Percentiles rank a stretch among this genome's conserved stretches.
phyloP scores from a whole-genome alignment of 2,797 vertebrate genomes.

The Tiaroga cobitis region DNA sequence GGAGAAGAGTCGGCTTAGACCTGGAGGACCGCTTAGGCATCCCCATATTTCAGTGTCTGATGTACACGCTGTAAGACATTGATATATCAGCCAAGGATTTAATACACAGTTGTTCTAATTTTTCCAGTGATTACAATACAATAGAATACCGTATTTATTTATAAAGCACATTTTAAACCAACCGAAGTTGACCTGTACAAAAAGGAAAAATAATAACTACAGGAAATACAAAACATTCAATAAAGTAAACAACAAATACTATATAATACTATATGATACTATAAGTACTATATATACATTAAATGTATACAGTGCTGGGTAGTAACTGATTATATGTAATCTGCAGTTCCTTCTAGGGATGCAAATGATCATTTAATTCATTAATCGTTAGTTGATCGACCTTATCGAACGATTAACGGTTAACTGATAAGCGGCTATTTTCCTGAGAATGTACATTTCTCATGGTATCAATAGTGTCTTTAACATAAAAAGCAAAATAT shows the following conservation, averaged over 20 bases:
- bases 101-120: not conserved
- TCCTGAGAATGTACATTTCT: too few relatives aligned
- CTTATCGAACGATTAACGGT: too few relatives aligned
- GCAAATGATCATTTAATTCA: too few relatives aligned
- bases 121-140: not conserved
- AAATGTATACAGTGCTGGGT: too few relatives aligned
- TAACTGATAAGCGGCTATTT: too few relatives aligned
- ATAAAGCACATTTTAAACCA: not conserved
- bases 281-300: not conserved
- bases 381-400: too few relatives aligned
- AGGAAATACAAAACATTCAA: not conserved
- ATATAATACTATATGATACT: not conserved
- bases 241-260: not conserved
- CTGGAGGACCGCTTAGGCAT: conserved; percentile 89
- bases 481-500: too few relatives aligned
- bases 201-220: not conserved
- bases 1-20: conserved; percentile 91
- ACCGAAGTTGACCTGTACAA: not conserved
- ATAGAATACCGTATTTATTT: conserved; percentile 10
- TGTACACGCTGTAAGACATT: conserved; percentile 84
- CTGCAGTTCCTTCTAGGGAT: too few relatives aligned
- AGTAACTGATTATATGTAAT: too few relatives aligned
- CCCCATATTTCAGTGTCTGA: conserved; percentile 89
- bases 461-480: too few relatives aligned
- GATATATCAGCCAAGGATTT: not conserved